A percentile compares a stretch with the other conserved stretches of the same genome.
Evolutionary conservation across 1,140 invertebrate genomes (phyloP).

Genomic region (Drosophila asahinai): DNA sequence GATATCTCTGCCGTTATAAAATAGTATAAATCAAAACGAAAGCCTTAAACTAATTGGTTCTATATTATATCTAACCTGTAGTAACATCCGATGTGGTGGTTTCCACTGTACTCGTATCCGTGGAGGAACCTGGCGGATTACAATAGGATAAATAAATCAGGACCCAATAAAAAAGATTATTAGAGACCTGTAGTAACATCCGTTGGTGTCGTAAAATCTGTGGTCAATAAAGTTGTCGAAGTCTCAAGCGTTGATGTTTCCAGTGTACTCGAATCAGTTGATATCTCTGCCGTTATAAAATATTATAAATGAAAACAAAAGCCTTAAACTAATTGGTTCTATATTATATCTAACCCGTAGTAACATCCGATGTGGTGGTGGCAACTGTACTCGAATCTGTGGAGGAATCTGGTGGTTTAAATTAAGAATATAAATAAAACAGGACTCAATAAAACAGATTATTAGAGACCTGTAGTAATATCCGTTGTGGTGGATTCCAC

Average conservation of each 20-base stretch:
- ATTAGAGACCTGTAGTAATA: not conserved
- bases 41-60: no score
- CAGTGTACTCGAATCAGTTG: not conserved
- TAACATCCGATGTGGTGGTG: no score
- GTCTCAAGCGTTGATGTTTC: not conserved
- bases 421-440: no score
- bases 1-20: slow-evolving; percentile 5
- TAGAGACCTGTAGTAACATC: slow-evolving; percentile 1
- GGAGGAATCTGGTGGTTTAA: slow-evolving; percentile 2
- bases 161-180: no score
- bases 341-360: no score
- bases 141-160: no score
- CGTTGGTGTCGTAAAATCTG: slow-evolving; percentile 3
- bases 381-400: not conserved
- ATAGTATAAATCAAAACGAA: not conserved
- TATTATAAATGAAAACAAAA: no score
- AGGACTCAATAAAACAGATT: no score
- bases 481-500: not conserved
- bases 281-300: no score
- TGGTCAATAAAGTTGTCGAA: not conserved
- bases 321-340: no score
- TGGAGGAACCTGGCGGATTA: no score
- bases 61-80: not conserved
- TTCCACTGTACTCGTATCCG: no score
- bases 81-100: not conserved